Base-by-base conservation (phyloP, 1,140 invertebrate species). In the Branchinecta lynchi region DNA sequence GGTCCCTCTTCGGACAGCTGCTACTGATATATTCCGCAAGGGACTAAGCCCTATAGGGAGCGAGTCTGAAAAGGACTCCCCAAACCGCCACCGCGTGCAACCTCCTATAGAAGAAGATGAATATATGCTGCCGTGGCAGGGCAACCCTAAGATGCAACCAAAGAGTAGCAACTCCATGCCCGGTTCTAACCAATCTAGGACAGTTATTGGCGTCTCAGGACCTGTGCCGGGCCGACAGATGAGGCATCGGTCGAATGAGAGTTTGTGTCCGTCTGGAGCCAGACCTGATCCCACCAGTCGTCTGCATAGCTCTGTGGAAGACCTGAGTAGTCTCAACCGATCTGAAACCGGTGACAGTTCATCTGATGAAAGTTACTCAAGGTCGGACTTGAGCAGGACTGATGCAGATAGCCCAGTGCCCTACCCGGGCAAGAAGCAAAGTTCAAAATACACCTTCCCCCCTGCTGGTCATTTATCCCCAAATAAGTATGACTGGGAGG, bases 291-390 rank as follows among this genome's bases (percentile, higher is more conserved):
- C 74, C 45, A 70, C 75, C n/a, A 72, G 74, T 7, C 70, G 74
- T 43, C 73, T 76, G n/a, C 86, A 87, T 75, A 89, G 87, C 0
- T 89, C 87, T 0, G 87, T 87, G 3, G 88, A 89, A 76, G 88
- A 89, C 77, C 82, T 89, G 17, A 88, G 86, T 75, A 89, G 87
- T 0, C 77, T 89, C 3, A 89, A 89, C 71, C 84, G 71, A 17
- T 89, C 87, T 43, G 71, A 69, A 17, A 87, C 87, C 3, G 87
- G 86, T 75, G 83, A 88, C 65, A 88, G 86, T 76, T 89, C 87
- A 67, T 89, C 87, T 2, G 87, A 89, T 75, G 88, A 90, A 76
- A 88, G 86, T 76, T 89, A 88, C 75, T 88, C 71, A 7, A 71
- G 66, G 86, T 66, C 82, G 86, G 68, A 77, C 74, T 20, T 20